phyloP scores from a whole-genome alignment of 2,888 invertebrate species.

The Morpho deidamia region DNA sequence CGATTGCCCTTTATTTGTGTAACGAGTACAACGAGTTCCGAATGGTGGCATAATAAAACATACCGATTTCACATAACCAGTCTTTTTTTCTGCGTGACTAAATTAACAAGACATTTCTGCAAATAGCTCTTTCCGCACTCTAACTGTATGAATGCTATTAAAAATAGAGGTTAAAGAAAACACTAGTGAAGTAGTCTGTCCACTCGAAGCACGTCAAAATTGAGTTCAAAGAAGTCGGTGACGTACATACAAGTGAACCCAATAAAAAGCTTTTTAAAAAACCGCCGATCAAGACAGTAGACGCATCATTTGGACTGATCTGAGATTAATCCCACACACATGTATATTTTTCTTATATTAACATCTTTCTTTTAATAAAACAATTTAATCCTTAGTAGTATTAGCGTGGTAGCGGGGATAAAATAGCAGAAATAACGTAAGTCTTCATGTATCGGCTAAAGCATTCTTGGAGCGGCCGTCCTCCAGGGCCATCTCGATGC shows the following conservation, averaged over 20 bases:
- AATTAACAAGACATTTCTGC: too few relatives aligned
- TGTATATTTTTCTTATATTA: too few relatives aligned
- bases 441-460: slow-evolving; percentile 15
- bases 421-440: slow-evolving; percentile 16
- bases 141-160: background rate
- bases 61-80: background rate
- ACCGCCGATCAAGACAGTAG: too few relatives aligned
- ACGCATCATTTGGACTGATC: too few relatives aligned
- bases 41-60: slow-evolving; percentile 8
- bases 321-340: too few relatives aligned
- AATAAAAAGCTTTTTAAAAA: too few relatives aligned
- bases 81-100: background rate
- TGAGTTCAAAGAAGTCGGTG: too few relatives aligned
- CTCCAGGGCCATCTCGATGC: slow-evolving; percentile 19
- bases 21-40: slow-evolving; percentile 30
- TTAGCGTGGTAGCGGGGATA: background rate
- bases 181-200: too few relatives aligned
- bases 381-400: slow-evolving; percentile 14
- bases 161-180: too few relatives aligned
- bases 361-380: slow-evolving; percentile 8
- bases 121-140: background rate
- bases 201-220: too few relatives aligned
- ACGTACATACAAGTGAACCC: too few relatives aligned
- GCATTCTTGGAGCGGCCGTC: slow-evolving; percentile 14
- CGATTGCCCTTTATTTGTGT: slow-evolving; percentile 40